These are phyloP conservation scores for Schizaphis graminum DNA, from an alignment of 2,888 invertebrate species.

Conservation along the genomic window DNA sequence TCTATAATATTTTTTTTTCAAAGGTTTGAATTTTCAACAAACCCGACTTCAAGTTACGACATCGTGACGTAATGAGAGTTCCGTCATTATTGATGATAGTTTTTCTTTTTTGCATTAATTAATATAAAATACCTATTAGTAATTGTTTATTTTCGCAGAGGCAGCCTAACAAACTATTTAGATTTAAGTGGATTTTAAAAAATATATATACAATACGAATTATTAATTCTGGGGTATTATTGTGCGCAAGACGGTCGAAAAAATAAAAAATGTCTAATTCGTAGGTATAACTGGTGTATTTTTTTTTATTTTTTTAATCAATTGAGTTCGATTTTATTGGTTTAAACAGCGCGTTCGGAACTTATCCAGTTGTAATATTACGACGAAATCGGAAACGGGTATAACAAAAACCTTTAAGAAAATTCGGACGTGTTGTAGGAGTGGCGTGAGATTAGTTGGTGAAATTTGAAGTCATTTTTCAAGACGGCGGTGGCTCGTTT, in stretches of 20 bases:
- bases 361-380: not conserved
- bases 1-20: not conserved
- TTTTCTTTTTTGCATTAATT: not conserved
- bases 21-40: not conserved
- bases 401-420: not conserved
- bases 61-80: not conserved
- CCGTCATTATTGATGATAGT: not conserved
- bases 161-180: not conserved
- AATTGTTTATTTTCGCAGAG: not conserved
- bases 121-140: not conserved
- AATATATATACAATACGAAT: not conserved
- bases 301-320: not conserved
- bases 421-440: not conserved
- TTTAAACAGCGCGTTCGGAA: not conserved
- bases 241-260: not conserved
- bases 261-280: not conserved
- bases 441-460: not conserved
- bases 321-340: not conserved
- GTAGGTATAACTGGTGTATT: not conserved
- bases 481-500: not conserved
- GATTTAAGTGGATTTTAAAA: not conserved
- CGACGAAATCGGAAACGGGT: not conserved
- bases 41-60: too few relatives aligned
- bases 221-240: not conserved
- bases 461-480: not conserved